Base-by-base conservation (phyloP, 1,140 invertebrate species). In the Drosophila sp. region DNA sequence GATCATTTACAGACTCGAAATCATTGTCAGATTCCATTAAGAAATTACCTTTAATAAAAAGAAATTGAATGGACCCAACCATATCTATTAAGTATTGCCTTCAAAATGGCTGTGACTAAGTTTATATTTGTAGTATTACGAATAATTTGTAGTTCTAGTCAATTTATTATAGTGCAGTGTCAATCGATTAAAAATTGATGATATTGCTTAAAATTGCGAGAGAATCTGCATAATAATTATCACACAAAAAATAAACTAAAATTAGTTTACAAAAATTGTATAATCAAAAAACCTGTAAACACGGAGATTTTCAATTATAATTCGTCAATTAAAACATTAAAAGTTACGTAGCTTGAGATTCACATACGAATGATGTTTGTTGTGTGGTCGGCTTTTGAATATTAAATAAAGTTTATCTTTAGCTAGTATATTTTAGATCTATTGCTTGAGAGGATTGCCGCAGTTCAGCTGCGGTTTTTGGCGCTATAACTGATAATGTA, bases 401-500 rank as follows among this genome's bases (percentile, higher is more conserved):
- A 29, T n/a, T 21, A 29, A 53, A 16, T 36, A 29, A 43, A 18
- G 11, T 25, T 13, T 67, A 36, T 21, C 25, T 48, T 59, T 53
- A 7, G n/a, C 25, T 61, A 41, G 54, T 2, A 34, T 53, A 13
- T 40, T 34, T 38, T 5, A 21, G 25, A 6, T 14, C 7, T 57
- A 61, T 36, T 63, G 43, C 25, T 36, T 38, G n/a, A 6, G 41
- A 7, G 36, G 21, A 34, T 59, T 29, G 16, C 6, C n/a, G 7
- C 9, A 21, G 32, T 78, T 89, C 83, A 89, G 57, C 84, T 87
- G 51, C 64, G 34, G 7, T 62, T 64, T 13, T 50, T 63, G 16
- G 29, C 18, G 27, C 2, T 67, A 18, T 83, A 72, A 13, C 72
- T 87, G 69, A 71, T 72, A 9, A 83, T 70, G 54, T 74, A 83